Evolutionary conservation across 2,888 invertebrate species (phyloP).

Genomic region (Mimas tiliae): DNA sequence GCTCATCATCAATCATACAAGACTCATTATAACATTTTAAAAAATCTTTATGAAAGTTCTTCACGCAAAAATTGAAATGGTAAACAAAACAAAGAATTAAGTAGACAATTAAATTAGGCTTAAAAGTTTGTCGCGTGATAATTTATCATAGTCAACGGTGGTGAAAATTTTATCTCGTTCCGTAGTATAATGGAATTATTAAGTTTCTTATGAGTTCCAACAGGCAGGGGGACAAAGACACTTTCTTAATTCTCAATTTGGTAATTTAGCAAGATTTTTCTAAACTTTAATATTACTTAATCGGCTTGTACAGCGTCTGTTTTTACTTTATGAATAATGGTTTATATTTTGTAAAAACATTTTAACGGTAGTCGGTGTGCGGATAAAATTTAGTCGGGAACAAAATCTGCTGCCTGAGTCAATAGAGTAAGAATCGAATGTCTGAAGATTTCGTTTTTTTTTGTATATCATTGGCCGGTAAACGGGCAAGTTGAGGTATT

Average conservation of each 20-base stretch:
- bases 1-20: background rate
- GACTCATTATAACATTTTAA: slow-evolving; percentile 31
- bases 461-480: too few relatives aligned
- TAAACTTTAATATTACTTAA: slow-evolving; percentile 9
- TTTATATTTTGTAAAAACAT: background rate
- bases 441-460: too few relatives aligned
- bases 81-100: slow-evolving; percentile 19
- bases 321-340: background rate
- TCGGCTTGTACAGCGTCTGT: background rate
- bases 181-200: slow-evolving; percentile 24
- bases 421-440: background rate
- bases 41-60: background rate
- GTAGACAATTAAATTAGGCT: slow-evolving; percentile 40
- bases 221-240: slow-evolving; percentile 15
- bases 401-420: background rate
- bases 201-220: slow-evolving; percentile 27
- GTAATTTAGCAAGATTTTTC: slow-evolving; percentile 11
- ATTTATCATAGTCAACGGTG: slow-evolving; percentile 50
- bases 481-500: too few relatives aligned
- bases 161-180: slow-evolving; percentile 28
- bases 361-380: background rate
- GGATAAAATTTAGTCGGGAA: background rate
- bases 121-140: slow-evolving; percentile 40
- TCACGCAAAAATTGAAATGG: slow-evolving; percentile 20
- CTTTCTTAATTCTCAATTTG: slow-evolving; percentile 23